Evolutionary conservation across 2,113 vertebrate species (phyloP).

Genomic region (Neolamprologus sp.): DNA sequence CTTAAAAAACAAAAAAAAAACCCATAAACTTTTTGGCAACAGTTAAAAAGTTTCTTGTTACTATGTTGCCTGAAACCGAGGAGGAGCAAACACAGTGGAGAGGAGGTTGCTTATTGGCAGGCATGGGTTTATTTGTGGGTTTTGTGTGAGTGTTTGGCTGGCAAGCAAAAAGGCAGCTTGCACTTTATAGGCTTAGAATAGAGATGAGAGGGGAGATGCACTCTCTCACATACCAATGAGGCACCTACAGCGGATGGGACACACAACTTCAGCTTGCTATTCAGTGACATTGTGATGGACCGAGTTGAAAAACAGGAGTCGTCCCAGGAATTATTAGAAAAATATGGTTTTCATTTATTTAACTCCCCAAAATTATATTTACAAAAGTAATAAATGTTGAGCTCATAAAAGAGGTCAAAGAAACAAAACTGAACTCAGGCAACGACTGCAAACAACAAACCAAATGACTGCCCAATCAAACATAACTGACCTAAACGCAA

Average conservation of each 20-base stretch:
- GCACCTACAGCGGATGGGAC: background rate
- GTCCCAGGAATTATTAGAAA: background rate
- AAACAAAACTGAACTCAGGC: background rate
- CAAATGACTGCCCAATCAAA: background rate
- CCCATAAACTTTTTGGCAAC: background rate
- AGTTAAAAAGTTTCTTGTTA: background rate
- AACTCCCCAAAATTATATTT: background rate
- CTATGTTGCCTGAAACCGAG: background rate
- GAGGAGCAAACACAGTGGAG: background rate
- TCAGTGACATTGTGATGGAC: background rate
- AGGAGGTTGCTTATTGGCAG: background rate
- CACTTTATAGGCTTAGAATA: constrained; percentile 31
- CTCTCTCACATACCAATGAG: constrained; percentile 53
- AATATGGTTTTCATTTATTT: background rate
- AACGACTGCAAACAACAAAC: background rate
- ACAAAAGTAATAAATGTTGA: background rate
- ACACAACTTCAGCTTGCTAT: background rate
- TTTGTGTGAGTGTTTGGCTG: background rate
- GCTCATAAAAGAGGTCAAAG: background rate
- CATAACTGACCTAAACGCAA: background rate
- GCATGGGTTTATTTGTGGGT: background rate
- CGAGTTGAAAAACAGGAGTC: background rate
- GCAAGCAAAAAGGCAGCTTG: constrained; percentile 1
- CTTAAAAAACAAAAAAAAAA: background rate
- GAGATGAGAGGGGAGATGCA: constrained; percentile 9